Evolutionary conservation across 2,888 invertebrate genomes (phyloP), one percentile per base, ranked within the genome.

Genomic region (Nymphalis urticae): DNA sequence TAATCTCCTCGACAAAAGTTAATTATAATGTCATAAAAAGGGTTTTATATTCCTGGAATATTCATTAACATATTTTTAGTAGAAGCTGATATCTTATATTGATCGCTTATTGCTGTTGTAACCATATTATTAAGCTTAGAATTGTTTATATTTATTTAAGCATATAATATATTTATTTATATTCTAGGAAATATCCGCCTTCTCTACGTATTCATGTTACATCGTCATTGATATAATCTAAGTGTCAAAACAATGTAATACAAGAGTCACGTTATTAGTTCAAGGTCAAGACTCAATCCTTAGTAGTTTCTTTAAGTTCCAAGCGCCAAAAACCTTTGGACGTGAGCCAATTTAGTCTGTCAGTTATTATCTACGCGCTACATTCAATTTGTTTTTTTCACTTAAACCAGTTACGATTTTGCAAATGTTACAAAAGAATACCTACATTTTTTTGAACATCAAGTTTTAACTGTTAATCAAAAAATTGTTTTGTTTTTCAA

Each of bases 311-410:
- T 77, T 74, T 75, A 77, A 79, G 77, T 75, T 77, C 42, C 76
- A 77, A 78, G 75, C 79, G 77, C 81, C 79, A 81, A 83, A 74
- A 85, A 80, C 85, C 83, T 84, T 86, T 85, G 85, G 85, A 81
- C 66, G 69, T 73, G 71, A 69, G 82, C 85, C 86, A 87, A 84
- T 73, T 66, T 70, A 72, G 54, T 36, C 48, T 24, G 32, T 56
- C 17, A 60, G 64, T 66, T 64, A 63, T 70, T 69, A 62, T 72
- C 54, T 54, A 56, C 53, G 19, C 54, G 48, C 24, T 59, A 51
- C 65, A 32, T 67, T 65, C 42, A 62, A 36, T 65, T 48, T 67
- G 63, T 68, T 54, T 36, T 9, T 48, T 67, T 58, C 19, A 50
- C n/a, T 50, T 58, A 67, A 56, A 62, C 16, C 21, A n/a, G 10